Evolutionary conservation across 1,140 invertebrate species (phyloP).

Genomic region (Heliothis subflexa): DNA sequence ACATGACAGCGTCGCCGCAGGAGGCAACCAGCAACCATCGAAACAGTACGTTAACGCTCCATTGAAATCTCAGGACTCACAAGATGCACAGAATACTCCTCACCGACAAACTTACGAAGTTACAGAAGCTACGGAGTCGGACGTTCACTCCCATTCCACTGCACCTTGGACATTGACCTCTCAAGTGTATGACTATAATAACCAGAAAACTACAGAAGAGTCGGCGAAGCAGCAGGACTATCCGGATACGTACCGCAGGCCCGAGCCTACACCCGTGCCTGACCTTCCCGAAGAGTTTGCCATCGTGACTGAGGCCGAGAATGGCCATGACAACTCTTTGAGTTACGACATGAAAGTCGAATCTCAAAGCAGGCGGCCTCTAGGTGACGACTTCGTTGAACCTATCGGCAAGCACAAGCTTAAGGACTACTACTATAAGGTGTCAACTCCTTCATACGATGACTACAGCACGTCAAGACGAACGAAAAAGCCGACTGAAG

Average conservation of each 20-base stretch:
- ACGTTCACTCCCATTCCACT: conserved; percentile 65
- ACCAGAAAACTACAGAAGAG: conserved; percentile 66
- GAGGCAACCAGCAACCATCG: conserved; percentile 70
- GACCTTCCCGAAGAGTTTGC: conserved; percentile 74
- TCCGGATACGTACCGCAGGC: conserved; percentile 58
- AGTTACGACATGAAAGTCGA: conserved; percentile 74
- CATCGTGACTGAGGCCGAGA: conserved; percentile 79
- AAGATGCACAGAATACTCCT: conserved; percentile 59
- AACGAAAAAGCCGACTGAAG: conserved; percentile 78
- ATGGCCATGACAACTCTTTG: conserved; percentile 73
- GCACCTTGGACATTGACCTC: conserved; percentile 67
- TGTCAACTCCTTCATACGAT: conserved; percentile 74
- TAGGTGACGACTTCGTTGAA: conserved; percentile 76
- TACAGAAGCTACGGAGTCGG: conserved; percentile 74
- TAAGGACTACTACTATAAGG: conserved; percentile 81
- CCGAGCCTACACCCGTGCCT: conserved; percentile 62
- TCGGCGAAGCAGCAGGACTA: conserved; percentile 63
- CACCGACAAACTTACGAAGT: conserved; percentile 80
- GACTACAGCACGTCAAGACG: conserved; percentile 67
- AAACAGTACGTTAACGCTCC: conserved; percentile 71
- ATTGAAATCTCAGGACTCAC: conserved; percentile 53
- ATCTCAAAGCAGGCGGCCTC: conserved; percentile 78
- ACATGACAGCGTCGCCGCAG: conserved; percentile 68
- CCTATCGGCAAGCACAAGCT: conserved; percentile 78
- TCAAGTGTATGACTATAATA: conserved; percentile 61